These are phyloP conservation scores for Dimorphilus gyrociliatus DNA, from an alignment of 2,888 invertebrate genomes.

Conservation along the genomic window DNA sequence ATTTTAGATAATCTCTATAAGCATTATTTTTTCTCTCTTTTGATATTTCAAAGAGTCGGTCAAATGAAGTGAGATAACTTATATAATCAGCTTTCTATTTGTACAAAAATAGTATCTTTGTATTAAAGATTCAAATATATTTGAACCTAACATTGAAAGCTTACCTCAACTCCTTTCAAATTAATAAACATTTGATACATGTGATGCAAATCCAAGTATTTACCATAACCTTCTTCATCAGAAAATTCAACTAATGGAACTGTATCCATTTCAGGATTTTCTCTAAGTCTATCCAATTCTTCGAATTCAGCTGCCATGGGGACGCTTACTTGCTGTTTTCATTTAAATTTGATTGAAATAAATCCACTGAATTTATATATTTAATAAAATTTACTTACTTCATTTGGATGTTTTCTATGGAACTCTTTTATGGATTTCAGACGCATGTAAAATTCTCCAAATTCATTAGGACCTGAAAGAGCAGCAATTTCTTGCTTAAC, in stretches of 20 bases:
- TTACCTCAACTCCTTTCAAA: slow-evolving; percentile 79
- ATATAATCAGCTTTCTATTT: slow-evolving; percentile 69
- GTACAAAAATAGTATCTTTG: neutral
- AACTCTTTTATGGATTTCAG: slow-evolving; percentile 89
- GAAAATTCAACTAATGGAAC: slow-evolving; percentile 92
- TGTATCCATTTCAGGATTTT: no score
- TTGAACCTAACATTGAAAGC: slow-evolving; percentile 4
- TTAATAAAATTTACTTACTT: slow-evolving; percentile 46
- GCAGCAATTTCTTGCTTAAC: slow-evolving; percentile 77
- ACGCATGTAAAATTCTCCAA: slow-evolving; percentile 85
- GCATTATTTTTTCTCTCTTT: slow-evolving; percentile 46
- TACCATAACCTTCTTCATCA: slow-evolving; percentile 97
- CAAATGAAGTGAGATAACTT: slow-evolving; percentile 76
- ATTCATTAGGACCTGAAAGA: slow-evolving; percentile 92
- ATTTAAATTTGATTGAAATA: neutral
- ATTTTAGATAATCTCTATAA: slow-evolving; percentile 59
- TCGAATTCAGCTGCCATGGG: slow-evolving; percentile 97
- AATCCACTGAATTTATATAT: no score
- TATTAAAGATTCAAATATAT: neutral
- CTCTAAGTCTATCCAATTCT: slow-evolving; percentile 69
- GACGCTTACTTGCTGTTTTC: slow-evolving; percentile 60
- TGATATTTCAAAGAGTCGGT: slow-evolving; percentile 85
- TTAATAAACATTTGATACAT: slow-evolving; percentile 91
- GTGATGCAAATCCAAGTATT: slow-evolving; percentile 88
- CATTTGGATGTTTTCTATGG: slow-evolving; percentile 85